A percentile compares a stretch with the other conserved stretches of the same genome.
phyloP scores from a whole-genome alignment of 2,113 vertebrate species.

The Laticauda laticaudata region DNA sequence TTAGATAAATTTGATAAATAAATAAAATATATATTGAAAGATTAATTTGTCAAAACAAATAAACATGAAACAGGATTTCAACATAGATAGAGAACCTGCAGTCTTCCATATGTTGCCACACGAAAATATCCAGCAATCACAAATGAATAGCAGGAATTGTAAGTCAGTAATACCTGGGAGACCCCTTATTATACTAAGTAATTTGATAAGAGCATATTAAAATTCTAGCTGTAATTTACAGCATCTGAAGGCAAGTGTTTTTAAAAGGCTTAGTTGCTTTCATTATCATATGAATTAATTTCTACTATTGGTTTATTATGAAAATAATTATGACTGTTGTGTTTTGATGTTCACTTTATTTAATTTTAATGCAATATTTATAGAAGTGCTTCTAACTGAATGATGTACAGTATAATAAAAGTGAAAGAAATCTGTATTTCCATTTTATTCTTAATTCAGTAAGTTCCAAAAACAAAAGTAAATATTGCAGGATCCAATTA shows the following conservation, averaged over 20 bases:
- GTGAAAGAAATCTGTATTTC: neutral
- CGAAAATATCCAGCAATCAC: neutral
- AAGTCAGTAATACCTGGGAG: neutral
- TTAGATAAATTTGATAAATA: neutral
- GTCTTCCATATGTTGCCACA: neutral
- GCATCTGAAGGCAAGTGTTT: neutral
- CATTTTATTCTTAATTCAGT: neutral
- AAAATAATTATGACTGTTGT: neutral
- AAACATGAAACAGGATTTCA: neutral
- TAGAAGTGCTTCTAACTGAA: neutral
- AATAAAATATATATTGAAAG: neutral
- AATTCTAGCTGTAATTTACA: neutral
- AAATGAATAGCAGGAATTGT: neutral
- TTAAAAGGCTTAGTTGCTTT: neutral
- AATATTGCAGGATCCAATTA: neutral
- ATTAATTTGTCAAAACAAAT: neutral
- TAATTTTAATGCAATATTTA: neutral
- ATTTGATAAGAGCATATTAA: neutral
- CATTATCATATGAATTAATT: neutral
- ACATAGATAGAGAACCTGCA: neutral
- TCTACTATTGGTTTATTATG: neutral
- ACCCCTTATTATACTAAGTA: neutral
- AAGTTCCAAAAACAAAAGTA: neutral
- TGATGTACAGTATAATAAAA: neutral
- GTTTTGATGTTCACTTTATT: neutral